phyloP scores from a whole-genome alignment of 2,113 vertebrate species.

The Ciconia maguari region DNA sequence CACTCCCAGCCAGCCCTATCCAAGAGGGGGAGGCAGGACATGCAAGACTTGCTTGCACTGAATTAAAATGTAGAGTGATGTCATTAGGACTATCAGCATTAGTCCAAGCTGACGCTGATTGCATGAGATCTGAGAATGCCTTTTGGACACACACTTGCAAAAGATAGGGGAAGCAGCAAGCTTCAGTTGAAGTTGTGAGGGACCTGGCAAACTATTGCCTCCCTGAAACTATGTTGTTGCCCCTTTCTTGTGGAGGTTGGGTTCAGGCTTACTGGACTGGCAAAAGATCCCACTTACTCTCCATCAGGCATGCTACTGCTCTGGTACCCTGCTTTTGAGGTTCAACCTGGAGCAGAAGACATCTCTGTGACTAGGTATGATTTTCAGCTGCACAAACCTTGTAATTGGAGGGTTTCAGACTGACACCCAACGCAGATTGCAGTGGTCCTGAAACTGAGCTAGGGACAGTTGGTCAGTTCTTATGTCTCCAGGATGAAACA shows the following conservation, averaged over 20 bases:
- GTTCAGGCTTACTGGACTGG: background rate
- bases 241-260: background rate
- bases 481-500: background rate
- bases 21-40: background rate
- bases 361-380: background rate
- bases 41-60: background rate
- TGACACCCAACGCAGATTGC: background rate
- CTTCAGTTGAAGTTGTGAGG: background rate
- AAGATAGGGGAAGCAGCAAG: background rate
- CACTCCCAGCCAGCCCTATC: background rate
- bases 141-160: background rate
- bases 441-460: background rate
- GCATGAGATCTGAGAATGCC: background rate
- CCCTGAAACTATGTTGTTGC: background rate
- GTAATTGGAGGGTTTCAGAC: background rate
- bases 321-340: background rate
- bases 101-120: no score
- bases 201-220: background rate
- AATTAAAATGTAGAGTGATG: background rate
- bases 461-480: background rate
- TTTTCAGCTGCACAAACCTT: background rate
- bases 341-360: background rate
- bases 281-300: background rate
- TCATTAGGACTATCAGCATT: background rate
- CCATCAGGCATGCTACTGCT: no score